phyloP scores from a whole-genome alignment of 2,888 invertebrate genomes.

The Aphodius sticticus region DNA sequence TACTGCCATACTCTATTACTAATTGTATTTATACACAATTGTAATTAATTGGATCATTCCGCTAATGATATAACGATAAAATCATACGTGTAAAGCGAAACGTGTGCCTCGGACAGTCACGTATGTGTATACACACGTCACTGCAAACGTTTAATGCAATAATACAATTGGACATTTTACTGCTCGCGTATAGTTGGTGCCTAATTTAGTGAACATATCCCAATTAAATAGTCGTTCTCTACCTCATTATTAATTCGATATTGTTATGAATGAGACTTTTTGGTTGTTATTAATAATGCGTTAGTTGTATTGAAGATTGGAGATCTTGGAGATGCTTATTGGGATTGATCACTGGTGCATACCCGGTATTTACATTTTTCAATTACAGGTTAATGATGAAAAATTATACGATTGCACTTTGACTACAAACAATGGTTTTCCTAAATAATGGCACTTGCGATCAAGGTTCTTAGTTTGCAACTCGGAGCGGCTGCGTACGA shows the following conservation, averaged over 20 bases:
- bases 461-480: too few relatives aligned
- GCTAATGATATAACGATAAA: background rate
- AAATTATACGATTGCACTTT: too few relatives aligned
- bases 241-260: background rate
- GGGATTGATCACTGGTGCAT: too few relatives aligned
- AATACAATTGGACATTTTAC: background rate
- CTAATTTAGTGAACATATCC: background rate
- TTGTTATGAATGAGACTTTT: background rate
- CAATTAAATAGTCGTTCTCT: background rate
- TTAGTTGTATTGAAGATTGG: too few relatives aligned
- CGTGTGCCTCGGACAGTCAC: background rate
- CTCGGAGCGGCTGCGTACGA: too few relatives aligned
- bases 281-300: too few relatives aligned
- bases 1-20: background rate
- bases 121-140: background rate
- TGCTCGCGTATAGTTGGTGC: background rate
- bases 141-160: background rate
- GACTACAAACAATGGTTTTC: too few relatives aligned
- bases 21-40: background rate
- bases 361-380: too few relatives aligned
- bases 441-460: too few relatives aligned
- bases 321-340: too few relatives aligned
- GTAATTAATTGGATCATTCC: conserved; percentile 4
- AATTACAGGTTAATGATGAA: too few relatives aligned
- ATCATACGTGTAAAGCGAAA: background rate